A percentile compares a stretch with the other conserved stretches of the same genome.
phyloP scores from a whole-genome alignment of 2,113 vertebrate species.

The Morphnarchus princeps region DNA sequence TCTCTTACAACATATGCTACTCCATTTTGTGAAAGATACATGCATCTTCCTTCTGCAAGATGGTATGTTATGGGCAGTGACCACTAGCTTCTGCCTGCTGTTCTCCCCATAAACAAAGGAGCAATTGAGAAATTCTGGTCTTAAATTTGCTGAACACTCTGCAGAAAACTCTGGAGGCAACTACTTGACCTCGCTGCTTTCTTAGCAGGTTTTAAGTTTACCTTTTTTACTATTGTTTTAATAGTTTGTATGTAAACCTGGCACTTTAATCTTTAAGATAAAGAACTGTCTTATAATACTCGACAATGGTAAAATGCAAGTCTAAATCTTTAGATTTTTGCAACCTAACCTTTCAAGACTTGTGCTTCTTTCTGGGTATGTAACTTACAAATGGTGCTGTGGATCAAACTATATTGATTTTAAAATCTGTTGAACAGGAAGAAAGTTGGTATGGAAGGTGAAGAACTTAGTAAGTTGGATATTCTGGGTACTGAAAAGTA shows the following conservation, averaged over 20 bases:
- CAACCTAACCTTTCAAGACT: not conserved
- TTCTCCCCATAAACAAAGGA: not conserved
- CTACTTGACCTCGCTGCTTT: slow-evolving; percentile 34
- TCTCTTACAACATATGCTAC: not conserved
- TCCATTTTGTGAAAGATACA: not conserved
- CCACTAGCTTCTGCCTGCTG: not conserved
- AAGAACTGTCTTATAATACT: not conserved
- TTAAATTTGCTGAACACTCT: not conserved
- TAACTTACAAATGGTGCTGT: not conserved
- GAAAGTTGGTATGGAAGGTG: not conserved
- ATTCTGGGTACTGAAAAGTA: not conserved
- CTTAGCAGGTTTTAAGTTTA: slow-evolving; percentile 61
- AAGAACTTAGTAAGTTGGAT: not conserved
- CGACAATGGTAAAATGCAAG: not conserved
- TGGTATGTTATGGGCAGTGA: not conserved
- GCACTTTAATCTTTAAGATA: slow-evolving; percentile 71
- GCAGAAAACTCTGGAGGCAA: not conserved
- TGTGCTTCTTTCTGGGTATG: not conserved
- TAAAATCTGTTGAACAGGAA: not conserved
- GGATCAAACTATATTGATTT: not conserved
- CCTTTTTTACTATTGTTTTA: slow-evolving; percentile 54
- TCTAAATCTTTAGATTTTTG: not conserved
- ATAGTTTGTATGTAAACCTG: slow-evolving; percentile 64
- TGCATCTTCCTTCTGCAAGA: not conserved
- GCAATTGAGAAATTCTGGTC: not conserved